Conservation (phyloP, 1,140 invertebrate species). For the Mizuhopecten yessoensis region DNA sequence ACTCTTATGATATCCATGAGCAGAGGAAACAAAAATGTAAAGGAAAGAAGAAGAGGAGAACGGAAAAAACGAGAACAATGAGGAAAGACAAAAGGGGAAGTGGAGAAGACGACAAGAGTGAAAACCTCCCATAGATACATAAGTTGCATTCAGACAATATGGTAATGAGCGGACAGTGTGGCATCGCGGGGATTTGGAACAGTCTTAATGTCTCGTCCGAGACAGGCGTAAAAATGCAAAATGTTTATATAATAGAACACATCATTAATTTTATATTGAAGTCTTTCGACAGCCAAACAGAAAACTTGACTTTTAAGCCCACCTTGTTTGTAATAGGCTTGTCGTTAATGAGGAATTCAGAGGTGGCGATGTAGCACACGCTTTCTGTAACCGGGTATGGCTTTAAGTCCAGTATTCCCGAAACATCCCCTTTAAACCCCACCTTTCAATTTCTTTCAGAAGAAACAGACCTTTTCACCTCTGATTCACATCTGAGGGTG, state of each 20-base stretch:
- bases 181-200: neutral
- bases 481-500: neutral
- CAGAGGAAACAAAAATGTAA: too few relatives aligned
- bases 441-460: neutral
- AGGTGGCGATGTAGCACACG: neutral
- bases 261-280: constrained; percentile 30
- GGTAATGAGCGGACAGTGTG: neutral
- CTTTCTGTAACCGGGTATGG: neutral
- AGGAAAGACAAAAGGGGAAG: too few relatives aligned
- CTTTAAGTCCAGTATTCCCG: too few relatives aligned
- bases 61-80: too few relatives aligned
- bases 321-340: neutral
- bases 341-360: neutral
- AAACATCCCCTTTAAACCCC: neutral
- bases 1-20: too few relatives aligned
- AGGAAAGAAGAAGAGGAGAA: too few relatives aligned
- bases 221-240: neutral
- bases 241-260: constrained; percentile 36
- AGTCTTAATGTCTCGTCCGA: neutral
- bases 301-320: neutral
- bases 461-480: neutral
- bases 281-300: neutral
- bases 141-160: neutral
- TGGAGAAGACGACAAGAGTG: neutral
- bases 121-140: neutral